Conservation (phyloP, 2,797 vertebrate genomes). For the Poeciliopsis infans region DNA sequence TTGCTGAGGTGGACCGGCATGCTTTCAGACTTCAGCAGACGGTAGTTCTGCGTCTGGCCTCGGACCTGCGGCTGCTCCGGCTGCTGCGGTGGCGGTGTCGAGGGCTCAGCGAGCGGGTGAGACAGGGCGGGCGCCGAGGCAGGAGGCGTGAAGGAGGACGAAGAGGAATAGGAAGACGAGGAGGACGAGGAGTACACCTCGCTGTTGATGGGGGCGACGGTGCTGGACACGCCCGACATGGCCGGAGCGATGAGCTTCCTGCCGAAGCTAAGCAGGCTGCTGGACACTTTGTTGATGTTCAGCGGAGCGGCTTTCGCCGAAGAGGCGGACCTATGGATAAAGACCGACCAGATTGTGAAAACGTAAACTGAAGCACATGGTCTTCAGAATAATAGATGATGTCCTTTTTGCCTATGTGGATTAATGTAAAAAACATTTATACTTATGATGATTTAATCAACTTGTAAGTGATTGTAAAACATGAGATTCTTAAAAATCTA, state of each 20-base stretch:
- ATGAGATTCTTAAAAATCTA: no score
- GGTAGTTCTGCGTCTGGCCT: conserved; percentile 82
- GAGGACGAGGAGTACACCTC: conserved; percentile 67
- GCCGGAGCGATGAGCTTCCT: conserved; percentile 93
- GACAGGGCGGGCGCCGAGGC: conserved; percentile 25
- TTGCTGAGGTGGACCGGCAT: conserved; percentile 96
- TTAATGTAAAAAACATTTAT: no score
- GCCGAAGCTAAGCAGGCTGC: conserved; percentile 93
- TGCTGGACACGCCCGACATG: conserved; percentile 75
- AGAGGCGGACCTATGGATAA: conserved; percentile 38
- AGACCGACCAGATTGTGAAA: background rate
- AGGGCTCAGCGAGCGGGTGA: conserved; percentile 63
- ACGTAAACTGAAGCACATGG: no score
- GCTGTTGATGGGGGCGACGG: conserved; percentile 73
- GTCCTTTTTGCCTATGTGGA: no score
- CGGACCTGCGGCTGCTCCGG: conserved; percentile 35
- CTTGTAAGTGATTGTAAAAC: no score
- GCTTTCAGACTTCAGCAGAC: conserved; percentile 97
- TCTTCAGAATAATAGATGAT: no score
- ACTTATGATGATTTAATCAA: no score
- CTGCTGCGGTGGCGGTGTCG: conserved; percentile 5
- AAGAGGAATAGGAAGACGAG: conserved; percentile 55
- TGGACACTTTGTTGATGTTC: conserved; percentile 98
- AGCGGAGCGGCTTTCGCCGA: conserved; percentile 85
- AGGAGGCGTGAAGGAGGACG: conserved; percentile 41